These are phyloP conservation scores for Pipra filicauda DNA, from an alignment of 2,113 vertebrate genomes.

Conservation along the genomic window DNA sequence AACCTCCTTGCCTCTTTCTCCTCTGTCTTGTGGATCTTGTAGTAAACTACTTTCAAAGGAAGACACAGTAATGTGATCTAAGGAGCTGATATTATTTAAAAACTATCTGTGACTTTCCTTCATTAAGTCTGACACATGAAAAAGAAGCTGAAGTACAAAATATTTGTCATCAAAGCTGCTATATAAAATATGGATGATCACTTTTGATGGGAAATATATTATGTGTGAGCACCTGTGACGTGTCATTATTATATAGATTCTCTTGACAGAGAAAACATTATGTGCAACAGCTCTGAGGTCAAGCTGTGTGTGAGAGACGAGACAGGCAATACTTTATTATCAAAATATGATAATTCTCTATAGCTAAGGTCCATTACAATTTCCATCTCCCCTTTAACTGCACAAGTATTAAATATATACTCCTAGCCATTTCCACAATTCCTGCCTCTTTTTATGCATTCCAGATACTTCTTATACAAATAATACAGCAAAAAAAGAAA, in stretches of 20 bases:
- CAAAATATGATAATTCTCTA: not conserved
- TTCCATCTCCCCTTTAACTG: not conserved
- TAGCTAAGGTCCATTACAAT: not conserved
- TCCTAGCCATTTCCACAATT: not conserved
- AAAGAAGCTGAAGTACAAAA: slow-evolving; percentile 36
- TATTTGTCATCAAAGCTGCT: slow-evolving; percentile 41
- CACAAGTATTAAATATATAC: not conserved
- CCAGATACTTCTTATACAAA: not conserved
- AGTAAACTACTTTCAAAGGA: not conserved
- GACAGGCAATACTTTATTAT: not conserved
- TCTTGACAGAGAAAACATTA: slow-evolving; percentile 2
- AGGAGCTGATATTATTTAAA: slow-evolving; percentile 18
- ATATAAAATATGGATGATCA: not conserved
- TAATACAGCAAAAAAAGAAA: not conserved
- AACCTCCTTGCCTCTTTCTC: not conserved
- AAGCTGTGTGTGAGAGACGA: not conserved
- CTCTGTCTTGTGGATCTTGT: not conserved
- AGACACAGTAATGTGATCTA: not conserved
- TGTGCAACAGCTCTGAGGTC: slow-evolving; percentile 9
- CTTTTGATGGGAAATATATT: not conserved
- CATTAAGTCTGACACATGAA: slow-evolving; percentile 29
- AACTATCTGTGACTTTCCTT: not conserved
- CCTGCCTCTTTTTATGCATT: not conserved
- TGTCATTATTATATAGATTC: not conserved
- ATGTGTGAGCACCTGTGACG: slow-evolving; percentile 30